These are phyloP conservation scores for Enteromius paludinosus DNA, from an alignment of 2,797 vertebrate genomes.

Conservation along the genomic window DNA sequence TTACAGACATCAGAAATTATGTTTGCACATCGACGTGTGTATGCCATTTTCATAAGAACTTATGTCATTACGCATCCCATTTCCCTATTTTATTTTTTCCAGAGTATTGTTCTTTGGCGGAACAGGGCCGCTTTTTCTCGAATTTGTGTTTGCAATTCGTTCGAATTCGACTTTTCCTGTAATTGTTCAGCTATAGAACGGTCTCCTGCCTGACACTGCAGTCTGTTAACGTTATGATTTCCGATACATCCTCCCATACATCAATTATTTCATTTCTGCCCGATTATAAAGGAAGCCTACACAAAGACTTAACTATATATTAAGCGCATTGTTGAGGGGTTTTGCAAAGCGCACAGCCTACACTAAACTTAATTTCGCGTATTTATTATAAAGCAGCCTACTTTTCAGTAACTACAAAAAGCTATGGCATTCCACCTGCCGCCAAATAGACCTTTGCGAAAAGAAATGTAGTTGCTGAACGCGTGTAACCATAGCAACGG, in stretches of 20 bases:
- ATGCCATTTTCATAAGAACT: background rate
- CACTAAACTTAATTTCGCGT: conserved; percentile 25
- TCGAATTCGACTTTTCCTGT: conserved; percentile 77
- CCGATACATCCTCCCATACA: conserved; percentile 81
- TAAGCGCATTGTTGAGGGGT: conserved; percentile 56
- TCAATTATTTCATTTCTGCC: conserved; percentile 74
- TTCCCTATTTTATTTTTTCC: conserved; percentile 63
- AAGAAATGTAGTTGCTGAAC: background rate
- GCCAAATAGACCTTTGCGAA: background rate
- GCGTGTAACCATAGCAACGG: background rate
- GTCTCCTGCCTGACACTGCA: conserved; percentile 74
- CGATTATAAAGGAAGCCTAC: conserved; percentile 72
- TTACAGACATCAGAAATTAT: background rate
- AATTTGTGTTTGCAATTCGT: conserved; percentile 67
- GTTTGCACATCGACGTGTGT: background rate
- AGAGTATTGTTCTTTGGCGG: conserved; percentile 64
- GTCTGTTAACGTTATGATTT: conserved; percentile 75
- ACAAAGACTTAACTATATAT: conserved; percentile 71
- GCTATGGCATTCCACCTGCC: background rate
- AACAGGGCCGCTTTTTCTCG: conserved; percentile 62
- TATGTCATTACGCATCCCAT: background rate
- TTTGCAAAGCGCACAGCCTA: conserved; percentile 63
- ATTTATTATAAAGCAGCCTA: conserved; percentile 46
- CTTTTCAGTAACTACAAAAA: conserved; percentile 40
- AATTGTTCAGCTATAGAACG: conserved; percentile 81